These are phyloP conservation scores for Engystomops pustulosus DNA, from an alignment of 2,113 vertebrate species.

Conservation along the genomic window DNA sequence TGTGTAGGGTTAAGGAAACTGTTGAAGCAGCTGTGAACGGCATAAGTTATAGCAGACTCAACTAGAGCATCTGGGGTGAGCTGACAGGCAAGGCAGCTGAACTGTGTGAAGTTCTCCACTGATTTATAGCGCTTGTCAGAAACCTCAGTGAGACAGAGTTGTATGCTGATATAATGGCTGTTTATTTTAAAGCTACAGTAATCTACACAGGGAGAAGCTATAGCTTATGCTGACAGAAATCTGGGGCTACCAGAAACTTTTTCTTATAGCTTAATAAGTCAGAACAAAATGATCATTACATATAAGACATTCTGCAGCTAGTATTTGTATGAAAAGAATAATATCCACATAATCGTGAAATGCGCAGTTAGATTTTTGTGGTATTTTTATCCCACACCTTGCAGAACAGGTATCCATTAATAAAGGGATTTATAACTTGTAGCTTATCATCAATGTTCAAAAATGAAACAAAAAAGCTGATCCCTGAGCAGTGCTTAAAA, in stretches of 20 bases:
- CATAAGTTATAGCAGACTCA: slow-evolving; percentile 48
- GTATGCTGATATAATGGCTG: slow-evolving; percentile 38
- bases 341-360: too few species aligned
- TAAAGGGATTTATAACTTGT: too few species aligned
- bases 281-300: background rate
- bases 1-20: slow-evolving; percentile 36
- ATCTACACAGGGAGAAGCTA: background rate
- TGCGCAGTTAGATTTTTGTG: too few species aligned
- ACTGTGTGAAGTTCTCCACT: slow-evolving; percentile 48
- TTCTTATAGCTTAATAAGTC: background rate
- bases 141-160: slow-evolving; percentile 31
- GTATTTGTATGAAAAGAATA: too few species aligned
- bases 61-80: slow-evolving; percentile 46
- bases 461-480: too few species aligned
- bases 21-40: slow-evolving; percentile 27
- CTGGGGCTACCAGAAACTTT: background rate
- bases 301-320: background rate
- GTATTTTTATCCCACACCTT: too few species aligned
- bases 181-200: slow-evolving; percentile 41
- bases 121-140: slow-evolving; percentile 42
- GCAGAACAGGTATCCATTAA: too few species aligned
- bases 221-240: background rate
- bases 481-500: too few species aligned
- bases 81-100: slow-evolving; percentile 47
- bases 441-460: too few species aligned